A percentile compares a stretch with the other conserved stretches of the same genome.
Evolutionary conservation across 2,113 vertebrate species (phyloP).

Genomic region (Calidris pugnax): DNA sequence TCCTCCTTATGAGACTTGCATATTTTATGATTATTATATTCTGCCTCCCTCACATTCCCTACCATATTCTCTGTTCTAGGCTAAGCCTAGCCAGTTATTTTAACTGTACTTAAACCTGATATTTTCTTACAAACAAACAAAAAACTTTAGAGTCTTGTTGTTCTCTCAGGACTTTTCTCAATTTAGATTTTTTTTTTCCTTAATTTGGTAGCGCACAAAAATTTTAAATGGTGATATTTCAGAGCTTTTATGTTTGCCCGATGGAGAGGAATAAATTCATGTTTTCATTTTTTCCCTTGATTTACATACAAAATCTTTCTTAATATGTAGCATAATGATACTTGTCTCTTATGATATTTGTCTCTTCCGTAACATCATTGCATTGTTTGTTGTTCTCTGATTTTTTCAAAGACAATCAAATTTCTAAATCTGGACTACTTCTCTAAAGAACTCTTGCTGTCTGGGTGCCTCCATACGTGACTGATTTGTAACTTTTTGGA

Average conservation of each 20-base stretch:
- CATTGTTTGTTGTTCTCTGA: not conserved
- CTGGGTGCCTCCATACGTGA: rapidly evolving
- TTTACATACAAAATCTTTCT: not conserved
- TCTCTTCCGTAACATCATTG: not conserved
- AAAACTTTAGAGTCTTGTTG: not conserved
- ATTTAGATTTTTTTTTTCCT: not conserved
- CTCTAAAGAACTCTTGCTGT: not conserved
- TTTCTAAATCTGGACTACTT: not conserved
- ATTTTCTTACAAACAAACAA: not conserved
- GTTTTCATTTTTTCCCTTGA: not conserved
- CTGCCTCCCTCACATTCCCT: not conserved
- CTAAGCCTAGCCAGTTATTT: not conserved
- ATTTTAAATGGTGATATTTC: not conserved
- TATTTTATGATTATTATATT: constrained; percentile 20
- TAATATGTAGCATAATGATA: not conserved
- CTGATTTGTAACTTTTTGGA: not conserved
- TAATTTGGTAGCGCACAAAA: not conserved
- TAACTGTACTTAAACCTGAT: not conserved
- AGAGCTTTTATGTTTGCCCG: not conserved
- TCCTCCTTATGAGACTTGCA: constrained; percentile 13
- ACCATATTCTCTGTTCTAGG: not conserved
- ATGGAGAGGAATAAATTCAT: not conserved
- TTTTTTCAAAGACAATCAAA: not conserved
- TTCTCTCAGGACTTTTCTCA: not conserved
- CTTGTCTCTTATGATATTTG: not conserved